Evolutionary conservation across 1,140 invertebrate genomes (phyloP).

Genomic region (Aphidius gifuensis): DNA sequence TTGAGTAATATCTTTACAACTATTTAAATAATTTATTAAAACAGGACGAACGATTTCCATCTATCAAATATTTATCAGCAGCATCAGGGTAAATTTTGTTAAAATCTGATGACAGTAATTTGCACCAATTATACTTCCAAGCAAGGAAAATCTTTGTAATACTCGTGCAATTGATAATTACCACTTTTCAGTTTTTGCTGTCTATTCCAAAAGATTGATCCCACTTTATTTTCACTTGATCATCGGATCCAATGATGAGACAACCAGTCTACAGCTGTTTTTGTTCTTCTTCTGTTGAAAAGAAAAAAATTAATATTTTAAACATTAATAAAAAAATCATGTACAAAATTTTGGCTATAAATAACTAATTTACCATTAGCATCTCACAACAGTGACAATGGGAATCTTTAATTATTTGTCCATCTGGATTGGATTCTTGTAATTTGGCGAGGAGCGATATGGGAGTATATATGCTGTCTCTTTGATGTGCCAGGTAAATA

Average conservation of each 20-base stretch:
- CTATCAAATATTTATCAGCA: background rate
- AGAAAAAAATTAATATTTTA: background rate
- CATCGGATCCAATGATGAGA: background rate
- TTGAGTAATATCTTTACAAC: background rate
- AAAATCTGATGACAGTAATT: conserved; percentile 3
- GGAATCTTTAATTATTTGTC: too few species aligned
- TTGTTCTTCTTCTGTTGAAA: background rate
- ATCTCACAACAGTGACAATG: too few species aligned
- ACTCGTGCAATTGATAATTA: background rate
- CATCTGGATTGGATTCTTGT: too few species aligned
- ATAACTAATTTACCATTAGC: too few species aligned
- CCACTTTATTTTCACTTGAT: conserved; percentile 1
- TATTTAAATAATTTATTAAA: background rate
- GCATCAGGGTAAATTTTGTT: background rate
- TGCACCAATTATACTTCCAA: background rate
- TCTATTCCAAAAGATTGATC: background rate
- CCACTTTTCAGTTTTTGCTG: background rate
- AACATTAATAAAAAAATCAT: background rate
- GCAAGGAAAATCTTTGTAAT: background rate
- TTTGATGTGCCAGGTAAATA: too few species aligned
- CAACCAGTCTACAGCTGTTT: background rate
- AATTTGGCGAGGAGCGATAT: too few species aligned
- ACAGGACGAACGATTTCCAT: background rate
- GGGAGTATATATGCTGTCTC: too few species aligned
- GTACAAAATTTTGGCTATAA: too few species aligned